Evolutionary conservation across 2,113 vertebrate species (phyloP).

Genomic region (Pipra filicauda): DNA sequence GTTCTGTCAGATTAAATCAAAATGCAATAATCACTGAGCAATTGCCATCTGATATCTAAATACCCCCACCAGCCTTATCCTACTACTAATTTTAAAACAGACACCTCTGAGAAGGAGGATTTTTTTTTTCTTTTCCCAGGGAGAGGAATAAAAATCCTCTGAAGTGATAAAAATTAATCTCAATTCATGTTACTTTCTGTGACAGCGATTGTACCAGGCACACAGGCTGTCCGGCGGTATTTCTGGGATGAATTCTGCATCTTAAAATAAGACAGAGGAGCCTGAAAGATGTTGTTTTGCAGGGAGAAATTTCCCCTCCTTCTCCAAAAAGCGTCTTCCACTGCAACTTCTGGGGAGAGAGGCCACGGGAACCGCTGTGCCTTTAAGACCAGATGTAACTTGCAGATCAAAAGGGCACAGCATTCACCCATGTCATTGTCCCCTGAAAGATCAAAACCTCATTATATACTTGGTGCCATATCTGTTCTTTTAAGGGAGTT

Average conservation of each 20-base stretch:
- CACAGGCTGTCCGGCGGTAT: constrained; percentile 52
- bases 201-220: constrained; percentile 48
- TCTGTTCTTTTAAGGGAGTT: constrained; percentile 70
- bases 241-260: constrained; percentile 58
- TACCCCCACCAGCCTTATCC: constrained; percentile 47
- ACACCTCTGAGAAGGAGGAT: constrained; percentile 38
- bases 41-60: constrained; percentile 64
- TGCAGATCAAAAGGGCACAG: constrained; percentile 70
- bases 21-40: constrained; percentile 58
- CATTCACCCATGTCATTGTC: constrained; percentile 66
- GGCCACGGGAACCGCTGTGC: background rate
- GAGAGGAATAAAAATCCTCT: constrained; percentile 58
- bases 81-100: constrained; percentile 55
- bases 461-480: constrained; percentile 54
- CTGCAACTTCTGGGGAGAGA: constrained; percentile 19
- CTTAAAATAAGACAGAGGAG: constrained; percentile 31
- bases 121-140: background rate
- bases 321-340: background rate
- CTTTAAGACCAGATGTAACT: constrained; percentile 63
- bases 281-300: background rate
- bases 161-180: constrained; percentile 72
- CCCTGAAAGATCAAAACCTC: constrained; percentile 73
- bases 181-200: constrained; percentile 63
- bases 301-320: background rate
- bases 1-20: constrained; percentile 71